Evolutionary conservation across 2,888 invertebrate genomes (phyloP), one percentile per base, ranked within the genome.

Genomic region (Erpobdella octoculata): DNA sequence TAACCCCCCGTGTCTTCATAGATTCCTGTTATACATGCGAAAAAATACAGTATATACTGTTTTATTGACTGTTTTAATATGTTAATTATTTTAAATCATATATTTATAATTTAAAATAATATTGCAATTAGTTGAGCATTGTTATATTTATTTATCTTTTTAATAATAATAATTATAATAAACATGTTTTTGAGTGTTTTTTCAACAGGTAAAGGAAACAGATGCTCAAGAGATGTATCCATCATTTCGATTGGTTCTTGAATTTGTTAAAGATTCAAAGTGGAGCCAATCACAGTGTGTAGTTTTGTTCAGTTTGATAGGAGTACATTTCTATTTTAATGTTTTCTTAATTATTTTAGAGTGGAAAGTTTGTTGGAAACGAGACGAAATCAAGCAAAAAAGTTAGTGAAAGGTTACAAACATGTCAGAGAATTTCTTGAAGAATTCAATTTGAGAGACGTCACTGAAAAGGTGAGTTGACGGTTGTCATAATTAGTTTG

Each of bases 271-370:
- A 25, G 41, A 67, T 37, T 31, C 37, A 21, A 12, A 37, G 15
- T 67, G 67, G 67, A 67, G 21, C 46, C 67, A 67, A 67, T 8
- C 67, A 67, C 46, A 67, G 67, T 67, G 12, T 28, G 67, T 46
- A 15, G 4, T 62, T 28, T 53, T 53, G 53, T 53, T 46, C 46
- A 25, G 53, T 53, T 9, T 12, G n/a, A 25, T 21, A 53, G 21
- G 53, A 4, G 1, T 53, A 46, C 18, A 46, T 46, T 1, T 18
- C 2, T 46, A 21, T 46, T 46, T 3, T 5, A 53, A 53, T 53
- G 5, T 53, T 1, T 53, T 21, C 21, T 25, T 1, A 53, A 25
- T 53, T 9, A 25, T 5, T 12, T 9, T 41, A 67, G 67, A n/a
- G 67, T 67, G 18, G 67, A 67, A 8, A 25, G 21, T 12, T 15